phyloP scores from a whole-genome alignment of 2,113 vertebrate species.

The Anolis carolinensis region DNA sequence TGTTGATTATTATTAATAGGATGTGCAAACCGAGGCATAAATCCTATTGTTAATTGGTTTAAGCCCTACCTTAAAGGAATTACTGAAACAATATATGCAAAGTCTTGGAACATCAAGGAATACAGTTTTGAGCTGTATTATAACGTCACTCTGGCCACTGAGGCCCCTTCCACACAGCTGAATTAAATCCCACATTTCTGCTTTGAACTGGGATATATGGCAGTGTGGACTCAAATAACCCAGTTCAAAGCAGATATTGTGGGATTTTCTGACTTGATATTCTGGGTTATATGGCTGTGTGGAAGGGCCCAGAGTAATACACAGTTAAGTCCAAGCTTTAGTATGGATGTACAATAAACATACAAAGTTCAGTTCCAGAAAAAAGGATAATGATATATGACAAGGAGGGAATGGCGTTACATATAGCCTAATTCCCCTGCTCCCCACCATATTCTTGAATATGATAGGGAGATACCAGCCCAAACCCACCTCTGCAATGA shows the following conservation, averaged over 20 bases:
- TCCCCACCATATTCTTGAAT: neutral
- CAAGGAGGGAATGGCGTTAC: neutral
- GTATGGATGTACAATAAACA: neutral
- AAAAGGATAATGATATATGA: neutral
- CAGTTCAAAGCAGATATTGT: too few species aligned
- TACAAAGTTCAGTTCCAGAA: neutral
- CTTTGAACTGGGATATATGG: too few species aligned
- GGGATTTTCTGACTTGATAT: too few species aligned
- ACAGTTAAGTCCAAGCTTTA: neutral
- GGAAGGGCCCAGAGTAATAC: too few species aligned
- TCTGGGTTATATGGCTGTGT: too few species aligned
- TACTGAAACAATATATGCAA: neutral
- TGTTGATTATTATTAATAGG: too few species aligned
- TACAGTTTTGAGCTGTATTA: neutral
- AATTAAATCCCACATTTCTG: too few species aligned
- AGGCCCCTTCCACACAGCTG: too few species aligned
- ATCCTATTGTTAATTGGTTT: too few species aligned
- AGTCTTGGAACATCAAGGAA: neutral
- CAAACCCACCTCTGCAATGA: slow-evolving; percentile 89
- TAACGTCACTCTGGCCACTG: neutral
- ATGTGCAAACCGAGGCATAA: too few species aligned
- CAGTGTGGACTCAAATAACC: too few species aligned
- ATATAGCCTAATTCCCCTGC: neutral
- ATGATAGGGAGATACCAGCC: neutral
- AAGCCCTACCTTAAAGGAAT: neutral